A percentile compares a stretch with the other conserved stretches of the same genome.
phyloP scores from a whole-genome alignment of 2,113 vertebrate species.

The Tretioscincus oriximinensis region DNA sequence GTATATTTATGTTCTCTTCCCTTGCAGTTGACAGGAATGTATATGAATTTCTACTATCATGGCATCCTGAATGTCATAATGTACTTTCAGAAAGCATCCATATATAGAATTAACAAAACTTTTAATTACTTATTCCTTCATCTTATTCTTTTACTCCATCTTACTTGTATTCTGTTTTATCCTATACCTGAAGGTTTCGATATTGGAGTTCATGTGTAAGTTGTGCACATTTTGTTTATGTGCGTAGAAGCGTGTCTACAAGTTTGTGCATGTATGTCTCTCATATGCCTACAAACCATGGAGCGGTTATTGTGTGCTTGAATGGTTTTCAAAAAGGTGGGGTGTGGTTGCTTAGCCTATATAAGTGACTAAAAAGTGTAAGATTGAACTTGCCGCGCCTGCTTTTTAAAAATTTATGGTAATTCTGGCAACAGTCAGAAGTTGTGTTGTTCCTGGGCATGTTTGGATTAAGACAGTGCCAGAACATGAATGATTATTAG shows the following conservation, averaged over 20 bases:
- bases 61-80: not conserved
- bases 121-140: too few relatives aligned
- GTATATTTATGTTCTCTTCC: not conserved
- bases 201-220: too few relatives aligned
- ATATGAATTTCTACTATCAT: not conserved
- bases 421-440: not conserved
- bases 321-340: not conserved
- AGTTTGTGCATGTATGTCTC: not conserved
- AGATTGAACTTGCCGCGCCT: not conserved
- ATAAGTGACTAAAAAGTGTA: not conserved
- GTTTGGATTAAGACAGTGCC: not conserved
- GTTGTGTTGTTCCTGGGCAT: not conserved
- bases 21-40: not conserved
- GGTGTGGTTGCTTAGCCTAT: not conserved
- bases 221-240: too few relatives aligned
- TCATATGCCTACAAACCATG: not conserved
- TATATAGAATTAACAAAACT: too few relatives aligned
- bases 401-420: not conserved
- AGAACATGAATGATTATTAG: not conserved
- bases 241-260: too few relatives aligned
- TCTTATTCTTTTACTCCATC: too few relatives aligned
- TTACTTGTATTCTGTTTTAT: not conserved
- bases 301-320: not conserved
- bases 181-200: not conserved
- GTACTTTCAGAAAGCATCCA: not conserved